These are phyloP conservation scores for Machaerirhynchus nigripectus DNA, from an alignment of 2,113 vertebrate species.

Conservation along the genomic window DNA sequence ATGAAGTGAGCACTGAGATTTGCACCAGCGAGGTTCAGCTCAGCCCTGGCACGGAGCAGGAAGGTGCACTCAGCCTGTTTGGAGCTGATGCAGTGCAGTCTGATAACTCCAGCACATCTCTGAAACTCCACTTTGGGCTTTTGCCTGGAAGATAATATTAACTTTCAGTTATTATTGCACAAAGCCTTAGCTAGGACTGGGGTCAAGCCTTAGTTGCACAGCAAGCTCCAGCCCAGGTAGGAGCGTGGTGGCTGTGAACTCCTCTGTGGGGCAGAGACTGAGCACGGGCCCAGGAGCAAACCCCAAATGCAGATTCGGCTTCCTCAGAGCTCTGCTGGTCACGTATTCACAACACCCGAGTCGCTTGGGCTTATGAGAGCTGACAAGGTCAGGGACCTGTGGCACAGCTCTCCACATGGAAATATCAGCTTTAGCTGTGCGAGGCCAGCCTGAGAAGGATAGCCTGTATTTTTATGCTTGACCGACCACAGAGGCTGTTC, in stretches of 20 bases:
- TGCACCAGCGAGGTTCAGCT: background rate
- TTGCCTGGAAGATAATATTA: background rate
- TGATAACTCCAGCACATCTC: background rate
- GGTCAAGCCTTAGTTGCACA: background rate
- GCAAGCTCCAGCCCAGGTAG: background rate
- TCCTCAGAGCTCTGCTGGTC: background rate
- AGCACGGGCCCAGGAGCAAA: background rate
- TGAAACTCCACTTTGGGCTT: background rate
- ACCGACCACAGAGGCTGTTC: background rate
- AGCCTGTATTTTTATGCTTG: constrained; percentile 11
- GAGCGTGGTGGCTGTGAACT: background rate
- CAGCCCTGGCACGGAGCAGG: background rate
- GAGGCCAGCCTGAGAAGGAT: background rate
- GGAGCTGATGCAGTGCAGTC: background rate
- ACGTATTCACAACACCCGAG: background rate
- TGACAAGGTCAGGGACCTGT: constrained; percentile 13
- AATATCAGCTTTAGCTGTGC: constrained; percentile 5
- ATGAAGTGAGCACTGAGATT: background rate
- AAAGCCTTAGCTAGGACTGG: background rate
- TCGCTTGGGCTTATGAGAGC: background rate
- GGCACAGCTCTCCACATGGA: background rate
- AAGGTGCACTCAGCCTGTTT: background rate
- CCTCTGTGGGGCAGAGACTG: background rate
- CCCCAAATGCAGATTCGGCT: background rate
- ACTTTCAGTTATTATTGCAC: background rate